Evolutionary conservation across 2,113 vertebrate species (phyloP), one percentile per base, ranked within the genome.

Genomic region (Isurus oxyrinchus): DNA sequence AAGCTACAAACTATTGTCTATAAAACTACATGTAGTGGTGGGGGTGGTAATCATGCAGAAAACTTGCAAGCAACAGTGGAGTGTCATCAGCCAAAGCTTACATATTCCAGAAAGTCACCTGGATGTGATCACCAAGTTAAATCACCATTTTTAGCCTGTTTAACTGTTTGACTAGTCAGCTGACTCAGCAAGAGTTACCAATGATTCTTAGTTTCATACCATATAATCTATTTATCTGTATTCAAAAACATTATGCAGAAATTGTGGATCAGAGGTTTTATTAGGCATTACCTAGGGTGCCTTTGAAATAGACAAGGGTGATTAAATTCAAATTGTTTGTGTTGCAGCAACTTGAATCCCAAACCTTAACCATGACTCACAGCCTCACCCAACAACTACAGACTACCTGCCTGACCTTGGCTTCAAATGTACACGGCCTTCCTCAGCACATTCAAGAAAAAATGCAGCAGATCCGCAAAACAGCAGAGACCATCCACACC

Each of bases 371-470:
- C 84, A 99, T 99, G 99, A 97, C 98, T 19, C 98, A 97, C 0
- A 97, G 98, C 86, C 94, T 99, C 49, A 98, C 98, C 0, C 97
- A 97, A 96, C 99, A 99, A 97, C 97, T 99, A 21, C 98, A 97
- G 4, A 97, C 97, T 0, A 97, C 98, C 0, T 98, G 98, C 23
- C 96, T 97, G 44, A 97, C 97, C 0, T 98, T 99, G 95, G 98
- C 97, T n/a, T 97, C 97, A 96, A 98, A 98, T 67, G 97, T 98
- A 84, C 98, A 99, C 76, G 99, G 99, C 66, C 98, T 99, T 27
- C 99, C 99, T 2, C n/a, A 96, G 44, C 96, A 96, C 1, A 97
- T 99, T 96, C 98, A 98, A 96, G 98, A 99, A 3, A 98, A 98
- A 76, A 98, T 98, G 61, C 97, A 97, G 63, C 98, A 66, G 5